Conservation (phyloP, 2,113 vertebrate species). For the Tragulus kanchil region DNA sequence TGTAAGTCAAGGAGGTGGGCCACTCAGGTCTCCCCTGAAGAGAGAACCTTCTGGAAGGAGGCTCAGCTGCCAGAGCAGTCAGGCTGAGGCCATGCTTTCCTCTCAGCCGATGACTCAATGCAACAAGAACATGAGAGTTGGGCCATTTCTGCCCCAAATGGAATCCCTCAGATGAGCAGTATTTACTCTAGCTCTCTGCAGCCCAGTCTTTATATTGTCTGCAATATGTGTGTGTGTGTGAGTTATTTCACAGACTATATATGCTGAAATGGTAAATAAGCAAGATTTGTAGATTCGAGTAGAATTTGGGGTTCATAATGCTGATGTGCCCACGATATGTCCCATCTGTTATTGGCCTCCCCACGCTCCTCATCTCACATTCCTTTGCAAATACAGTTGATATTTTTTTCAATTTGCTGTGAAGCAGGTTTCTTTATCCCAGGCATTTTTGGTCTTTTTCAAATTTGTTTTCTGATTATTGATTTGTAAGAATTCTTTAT, state of each 20-base stretch:
- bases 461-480: neutral
- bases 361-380: fast-evolving
- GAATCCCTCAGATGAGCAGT: neutral
- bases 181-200: neutral
- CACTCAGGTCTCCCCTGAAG: neutral
- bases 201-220: too few relatives aligned
- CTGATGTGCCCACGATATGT: too few relatives aligned
- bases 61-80: neutral
- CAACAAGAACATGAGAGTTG: neutral
- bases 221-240: too few relatives aligned
- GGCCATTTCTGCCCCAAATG: neutral
- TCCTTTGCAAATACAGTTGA: neutral
- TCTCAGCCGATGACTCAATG: neutral
- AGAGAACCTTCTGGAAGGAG: neutral
- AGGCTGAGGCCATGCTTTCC: neutral
- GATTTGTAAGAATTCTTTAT: neutral
- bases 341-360: neutral
- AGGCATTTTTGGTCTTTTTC: neutral
- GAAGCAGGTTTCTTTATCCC: neutral
- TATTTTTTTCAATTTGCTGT: neutral
- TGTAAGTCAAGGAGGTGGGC: neutral
- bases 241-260: neutral
- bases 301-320: neutral
- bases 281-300: neutral
- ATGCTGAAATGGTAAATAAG: neutral